These are phyloP conservation scores for Platycercus adscitus DNA, from an alignment of 2,113 vertebrate genomes.

Conservation along the genomic window DNA sequence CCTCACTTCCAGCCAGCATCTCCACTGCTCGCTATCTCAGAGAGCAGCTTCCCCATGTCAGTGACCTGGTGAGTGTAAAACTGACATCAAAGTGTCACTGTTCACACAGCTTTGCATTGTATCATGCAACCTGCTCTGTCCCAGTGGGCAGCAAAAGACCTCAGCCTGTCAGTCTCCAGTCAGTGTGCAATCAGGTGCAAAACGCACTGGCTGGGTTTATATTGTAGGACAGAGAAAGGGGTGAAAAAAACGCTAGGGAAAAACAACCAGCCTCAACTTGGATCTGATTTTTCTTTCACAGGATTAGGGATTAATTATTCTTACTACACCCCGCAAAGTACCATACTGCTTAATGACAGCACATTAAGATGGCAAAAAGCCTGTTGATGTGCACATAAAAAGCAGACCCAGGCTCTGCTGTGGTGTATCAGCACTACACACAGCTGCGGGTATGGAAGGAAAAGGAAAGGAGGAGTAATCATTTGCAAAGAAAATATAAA, in stretches of 20 bases:
- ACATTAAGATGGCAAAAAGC: neutral
- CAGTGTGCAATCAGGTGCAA: neutral
- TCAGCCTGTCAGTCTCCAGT: neutral
- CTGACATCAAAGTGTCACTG: neutral
- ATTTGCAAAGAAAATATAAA: neutral
- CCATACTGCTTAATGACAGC: neutral
- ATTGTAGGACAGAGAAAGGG: neutral
- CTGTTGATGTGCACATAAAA: neutral
- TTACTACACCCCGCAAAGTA: neutral
- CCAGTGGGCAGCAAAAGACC: neutral
- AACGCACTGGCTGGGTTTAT: neutral
- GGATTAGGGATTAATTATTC: neutral
- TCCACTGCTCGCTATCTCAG: neutral
- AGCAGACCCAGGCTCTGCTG: neutral
- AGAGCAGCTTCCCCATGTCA: neutral
- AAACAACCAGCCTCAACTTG: neutral
- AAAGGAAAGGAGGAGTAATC: constrained; percentile 5
- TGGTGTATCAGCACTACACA: neutral
- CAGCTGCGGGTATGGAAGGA: neutral
- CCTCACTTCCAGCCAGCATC: neutral
- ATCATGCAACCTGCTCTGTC: neutral
- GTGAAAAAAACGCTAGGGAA: neutral
- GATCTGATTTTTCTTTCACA: neutral
- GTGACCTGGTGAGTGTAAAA: neutral
- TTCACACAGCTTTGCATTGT: accelerated